A percentile compares a stretch with the other conserved stretches of the same genome.
Conservation (phyloP, 1,140 invertebrate genomes). For the Neodiprion virginianus region DNA sequence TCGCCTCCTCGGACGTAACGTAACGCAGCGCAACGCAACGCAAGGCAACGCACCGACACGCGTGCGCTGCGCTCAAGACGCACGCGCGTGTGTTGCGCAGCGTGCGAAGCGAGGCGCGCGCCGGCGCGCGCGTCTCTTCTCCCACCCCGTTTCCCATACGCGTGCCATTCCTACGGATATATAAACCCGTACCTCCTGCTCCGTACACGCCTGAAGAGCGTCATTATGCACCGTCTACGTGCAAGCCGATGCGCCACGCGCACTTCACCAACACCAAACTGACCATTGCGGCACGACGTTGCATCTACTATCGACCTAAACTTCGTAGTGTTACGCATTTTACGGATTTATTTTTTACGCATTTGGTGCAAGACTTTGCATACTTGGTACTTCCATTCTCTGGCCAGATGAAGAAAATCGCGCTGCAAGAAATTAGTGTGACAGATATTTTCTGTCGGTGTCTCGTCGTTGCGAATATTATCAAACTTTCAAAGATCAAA, state of each 20-base stretch:
- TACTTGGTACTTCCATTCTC: too few relatives aligned
- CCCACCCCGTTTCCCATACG: conserved; percentile 6
- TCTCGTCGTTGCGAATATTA: too few relatives aligned
- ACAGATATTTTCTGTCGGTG: too few relatives aligned
- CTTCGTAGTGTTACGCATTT: too few relatives aligned
- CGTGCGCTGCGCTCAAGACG: too few relatives aligned
- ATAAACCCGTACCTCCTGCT: not conserved
- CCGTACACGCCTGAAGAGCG: not conserved
- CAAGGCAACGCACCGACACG: too few relatives aligned
- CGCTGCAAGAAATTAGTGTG: too few relatives aligned
- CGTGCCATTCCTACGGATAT: conserved; percentile 1
- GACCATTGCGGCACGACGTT: not conserved
- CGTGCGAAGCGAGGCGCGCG: not conserved
- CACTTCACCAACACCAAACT: not conserved
- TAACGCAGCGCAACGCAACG: not conserved
- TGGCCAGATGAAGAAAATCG: too few relatives aligned
- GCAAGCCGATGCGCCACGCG: conserved; percentile 3
- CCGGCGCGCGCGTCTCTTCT: conserved; percentile 3
- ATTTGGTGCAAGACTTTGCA: too few relatives aligned
- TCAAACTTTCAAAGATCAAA: too few relatives aligned
- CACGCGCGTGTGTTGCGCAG: too few relatives aligned
- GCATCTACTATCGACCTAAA: not conserved
- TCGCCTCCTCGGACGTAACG: not conserved
- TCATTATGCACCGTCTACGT: not conserved
- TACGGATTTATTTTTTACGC: too few relatives aligned